Percentiles rank a stretch among this genome's conserved stretches.
These are phyloP conservation scores for Melanotus villosus DNA, from an alignment of 2,888 invertebrate species.

Conservation along the genomic window DNA sequence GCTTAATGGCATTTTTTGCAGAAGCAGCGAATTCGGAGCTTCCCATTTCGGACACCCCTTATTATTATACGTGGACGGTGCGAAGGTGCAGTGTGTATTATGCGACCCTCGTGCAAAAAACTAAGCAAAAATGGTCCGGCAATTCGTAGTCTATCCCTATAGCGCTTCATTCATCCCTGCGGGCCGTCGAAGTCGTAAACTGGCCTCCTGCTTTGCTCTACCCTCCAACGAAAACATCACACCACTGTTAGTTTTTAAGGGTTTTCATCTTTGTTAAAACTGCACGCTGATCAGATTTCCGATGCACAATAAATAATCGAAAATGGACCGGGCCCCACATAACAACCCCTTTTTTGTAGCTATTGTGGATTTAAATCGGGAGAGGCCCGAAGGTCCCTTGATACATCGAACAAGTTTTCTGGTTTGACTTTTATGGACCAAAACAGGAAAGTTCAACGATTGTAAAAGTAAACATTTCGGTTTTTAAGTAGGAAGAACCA, in stretches of 20 bases:
- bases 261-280: slow-evolving; percentile 50
- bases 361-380: neutral
- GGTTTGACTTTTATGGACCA: neutral
- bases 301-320: slow-evolving; percentile 8
- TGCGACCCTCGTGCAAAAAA: slow-evolving; percentile 63
- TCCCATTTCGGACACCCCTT: slow-evolving; percentile 47
- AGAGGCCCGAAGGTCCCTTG: neutral
- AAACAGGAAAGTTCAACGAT: too few relatives aligned
- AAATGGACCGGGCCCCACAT: neutral
- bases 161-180: slow-evolving; percentile 67
- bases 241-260: slow-evolving; percentile 60
- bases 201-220: slow-evolving; percentile 56
- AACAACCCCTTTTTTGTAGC: slow-evolving; percentile 11
- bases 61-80: slow-evolving; percentile 61
- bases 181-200: slow-evolving; percentile 65
- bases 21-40: slow-evolving; percentile 37
- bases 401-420: neutral
- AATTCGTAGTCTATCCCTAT: slow-evolving; percentile 66
- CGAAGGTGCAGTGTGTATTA: slow-evolving; percentile 62
- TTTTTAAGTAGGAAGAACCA: too few relatives aligned
- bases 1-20: slow-evolving; percentile 44
- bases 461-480: too few relatives aligned
- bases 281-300: slow-evolving; percentile 25
- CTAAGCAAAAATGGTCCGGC: slow-evolving; percentile 65
- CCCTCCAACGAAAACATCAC: slow-evolving; percentile 62